These are phyloP conservation scores for Acrossocheilus wenchowensis DNA, from an alignment of 2,797 vertebrate genomes.

Conservation along the genomic window DNA sequence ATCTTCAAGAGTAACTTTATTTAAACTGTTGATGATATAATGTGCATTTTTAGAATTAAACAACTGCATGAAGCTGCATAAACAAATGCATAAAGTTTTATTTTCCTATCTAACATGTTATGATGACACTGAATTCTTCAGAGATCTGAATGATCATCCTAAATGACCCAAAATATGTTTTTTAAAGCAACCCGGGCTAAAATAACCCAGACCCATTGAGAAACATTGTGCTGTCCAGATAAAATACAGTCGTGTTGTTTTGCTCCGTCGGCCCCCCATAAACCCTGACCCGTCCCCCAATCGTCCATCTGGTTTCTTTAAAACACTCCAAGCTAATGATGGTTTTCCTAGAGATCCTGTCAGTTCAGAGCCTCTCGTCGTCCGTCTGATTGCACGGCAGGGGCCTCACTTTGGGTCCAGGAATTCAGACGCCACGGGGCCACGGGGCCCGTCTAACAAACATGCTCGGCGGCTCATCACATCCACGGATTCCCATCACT, in stretches of 20 bases:
- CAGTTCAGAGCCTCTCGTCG: not conserved
- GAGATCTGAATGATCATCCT: not conserved
- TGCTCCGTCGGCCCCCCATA: not conserved
- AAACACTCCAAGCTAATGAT: not conserved
- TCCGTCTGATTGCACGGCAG: not conserved
- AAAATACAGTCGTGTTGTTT: slow-evolving; percentile 13
- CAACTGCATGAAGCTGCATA: not conserved
- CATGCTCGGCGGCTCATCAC: not conserved
- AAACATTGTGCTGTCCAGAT: not conserved
- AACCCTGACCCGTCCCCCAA: slow-evolving; percentile 11
- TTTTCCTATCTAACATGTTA: not conserved
- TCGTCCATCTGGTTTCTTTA: slow-evolving; percentile 14
- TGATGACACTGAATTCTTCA: not conserved
- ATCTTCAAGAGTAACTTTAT: not conserved
- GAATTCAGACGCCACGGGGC: slow-evolving; percentile 9
- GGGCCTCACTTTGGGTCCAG: not conserved
- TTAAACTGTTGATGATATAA: not conserved
- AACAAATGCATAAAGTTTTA: too few species aligned
- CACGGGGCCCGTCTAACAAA: not conserved
- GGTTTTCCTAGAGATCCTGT: not conserved
- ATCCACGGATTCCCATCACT: not conserved
- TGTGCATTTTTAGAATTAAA: not conserved
- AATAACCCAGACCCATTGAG: not conserved
- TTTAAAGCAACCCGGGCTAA: not conserved
- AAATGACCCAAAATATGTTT: not conserved